Evolutionary conservation across 92 coral and sea anemone species (phyloP), one percentile per base, ranked within the genome.

Genomic region (Galaxea fascicularis): DNA sequence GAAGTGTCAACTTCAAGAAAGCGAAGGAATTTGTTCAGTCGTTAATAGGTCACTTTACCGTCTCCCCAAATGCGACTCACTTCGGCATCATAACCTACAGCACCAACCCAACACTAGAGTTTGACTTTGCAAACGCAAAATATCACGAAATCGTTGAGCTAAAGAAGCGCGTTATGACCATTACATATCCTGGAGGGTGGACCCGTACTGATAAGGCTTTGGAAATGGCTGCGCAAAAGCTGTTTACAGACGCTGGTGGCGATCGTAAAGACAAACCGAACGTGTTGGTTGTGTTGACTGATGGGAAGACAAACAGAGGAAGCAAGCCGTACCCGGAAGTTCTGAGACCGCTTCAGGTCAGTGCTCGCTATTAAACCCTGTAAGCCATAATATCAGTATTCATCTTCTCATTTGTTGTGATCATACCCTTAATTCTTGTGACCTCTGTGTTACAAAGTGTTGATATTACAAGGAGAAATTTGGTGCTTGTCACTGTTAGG

Each of bases 121-220:
- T 92, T 70, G 88, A 67, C 66, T 76, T 92, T 60, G 93, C 91
- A 27, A 88, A 89, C 78, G 60, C 87, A 31, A 79, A 71, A 28
- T 92, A 89, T 57, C 90, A 92, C 51, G 76, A 79, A 27, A 69
- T 90, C 14, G 74, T 86, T 9, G 78, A 76, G 18, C 66, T 90
- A 8, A 86, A 75, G 59, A 87, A 63, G 22, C 86, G 90, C 13
- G 83, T 90, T 0, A 76, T 58, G 66, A 65, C 65, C 13, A 86
- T 77, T 10, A 63, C 29, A 28, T 93, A 85, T 78, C 89, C 88
- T 0, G 91, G 93, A 41, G 81, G 85, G 0, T 93, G 97, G 97
- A 93, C 97, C 15, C 97, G 97, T 13, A 93, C 97, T 0, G 97
- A 93, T 62, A 85, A 69, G 26, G 97, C 97, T 8, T 77, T 92